phyloP scores from a whole-genome alignment of 2,888 invertebrate species.

The Temnothorax unifasciatus region DNA sequence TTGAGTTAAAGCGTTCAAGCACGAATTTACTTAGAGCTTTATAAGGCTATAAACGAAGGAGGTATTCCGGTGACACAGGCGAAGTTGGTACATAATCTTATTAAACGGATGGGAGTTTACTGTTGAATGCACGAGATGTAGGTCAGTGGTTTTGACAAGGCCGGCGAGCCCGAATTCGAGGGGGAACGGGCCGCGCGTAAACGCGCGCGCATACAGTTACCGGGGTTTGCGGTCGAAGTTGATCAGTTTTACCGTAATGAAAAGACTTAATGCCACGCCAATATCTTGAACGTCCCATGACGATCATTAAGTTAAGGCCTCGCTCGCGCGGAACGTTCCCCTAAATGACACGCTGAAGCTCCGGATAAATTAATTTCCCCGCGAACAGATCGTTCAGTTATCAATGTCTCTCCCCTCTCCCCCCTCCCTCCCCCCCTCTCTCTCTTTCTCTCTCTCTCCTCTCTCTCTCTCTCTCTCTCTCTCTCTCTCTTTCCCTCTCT shows the following conservation, averaged over 20 bases:
- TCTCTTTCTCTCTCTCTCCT: background rate
- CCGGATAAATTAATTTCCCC: constrained; percentile 73
- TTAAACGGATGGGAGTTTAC: constrained; percentile 50
- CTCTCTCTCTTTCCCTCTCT: background rate
- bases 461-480: too few relatives aligned
- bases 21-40: constrained; percentile 45
- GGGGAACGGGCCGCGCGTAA: background rate
- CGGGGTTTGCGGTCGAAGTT: constrained; percentile 18
- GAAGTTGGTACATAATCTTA: constrained; percentile 49
- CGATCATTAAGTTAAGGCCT: constrained; percentile 27
- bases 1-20: constrained; percentile 4
- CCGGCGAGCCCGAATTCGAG: constrained; percentile 16
- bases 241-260: constrained; percentile 31
- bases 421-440: background rate
- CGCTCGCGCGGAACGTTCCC: constrained; percentile 6
- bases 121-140: constrained; percentile 36
- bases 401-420: constrained; percentile 39
- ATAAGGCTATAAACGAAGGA: constrained; percentile 43
- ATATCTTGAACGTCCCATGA: constrained; percentile 11
- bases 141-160: constrained; percentile 52
- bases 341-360: constrained; percentile 54
- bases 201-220: background rate
- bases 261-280: constrained; percentile 24
- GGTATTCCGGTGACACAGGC: constrained; percentile 29
- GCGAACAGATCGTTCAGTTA: constrained; percentile 65